These are phyloP conservation scores for Hydrotaea diabolus DNA, from an alignment of 2,888 invertebrate species.

Conservation along the genomic window DNA sequence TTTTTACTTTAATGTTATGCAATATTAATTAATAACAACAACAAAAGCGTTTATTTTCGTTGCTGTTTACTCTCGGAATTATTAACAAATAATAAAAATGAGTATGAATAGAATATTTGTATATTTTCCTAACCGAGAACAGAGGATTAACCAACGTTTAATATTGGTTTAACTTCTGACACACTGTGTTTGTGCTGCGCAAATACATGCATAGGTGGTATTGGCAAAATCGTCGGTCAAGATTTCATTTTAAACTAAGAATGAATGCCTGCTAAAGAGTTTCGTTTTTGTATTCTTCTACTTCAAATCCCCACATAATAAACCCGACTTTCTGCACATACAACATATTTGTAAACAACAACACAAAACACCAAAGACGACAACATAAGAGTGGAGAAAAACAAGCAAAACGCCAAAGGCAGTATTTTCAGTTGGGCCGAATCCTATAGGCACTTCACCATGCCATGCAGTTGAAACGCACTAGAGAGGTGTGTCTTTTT, in stretches of 20 bases:
- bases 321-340: too few species aligned
- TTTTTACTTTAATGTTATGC: constrained; percentile 1
- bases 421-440: not conserved
- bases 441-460: too few species aligned
- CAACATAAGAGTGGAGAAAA: not conserved
- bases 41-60: not conserved
- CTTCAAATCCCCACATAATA: not conserved
- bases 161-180: not conserved
- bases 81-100: not conserved
- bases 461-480: too few species aligned
- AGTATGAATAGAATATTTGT: not conserved
- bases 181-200: constrained; percentile 33
- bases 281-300: not conserved
- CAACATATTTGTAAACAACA: not conserved
- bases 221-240: not conserved
- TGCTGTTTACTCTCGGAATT: not conserved
- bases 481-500: too few species aligned
- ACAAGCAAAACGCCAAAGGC: not conserved
- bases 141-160: not conserved
- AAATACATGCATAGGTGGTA: not conserved
- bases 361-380: not conserved
- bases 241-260: constrained; percentile 21
- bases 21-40: not conserved
- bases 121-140: not conserved
- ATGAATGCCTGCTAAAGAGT: constrained; percentile 2